Base-by-base conservation (phyloP, 2,888 invertebrate species). In the Nemotelus pantherinus region DNA sequence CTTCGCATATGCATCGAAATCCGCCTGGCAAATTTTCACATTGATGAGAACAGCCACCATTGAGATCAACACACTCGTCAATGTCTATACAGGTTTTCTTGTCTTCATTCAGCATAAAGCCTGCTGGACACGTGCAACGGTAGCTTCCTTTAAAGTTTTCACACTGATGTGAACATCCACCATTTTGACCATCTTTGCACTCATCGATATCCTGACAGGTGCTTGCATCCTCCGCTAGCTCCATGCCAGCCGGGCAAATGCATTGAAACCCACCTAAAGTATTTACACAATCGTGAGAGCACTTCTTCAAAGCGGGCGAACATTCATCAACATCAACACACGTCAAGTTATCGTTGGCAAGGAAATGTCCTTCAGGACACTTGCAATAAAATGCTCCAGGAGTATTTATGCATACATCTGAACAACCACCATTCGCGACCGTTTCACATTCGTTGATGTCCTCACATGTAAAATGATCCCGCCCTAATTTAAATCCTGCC, bases 81-180 rank as follows among this genome's bases (percentile, higher is more conserved):
- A 89, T 84, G 80, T 85, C 85, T 7, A 84, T 76, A 79, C 88
- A 89, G 0, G 84, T 83, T 1, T 85, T 86, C 3, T 83, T 83
- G 80, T 89, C 88, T 0, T 83, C 82, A n/a, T 83, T 82, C 9
- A 89, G 80, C 43, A 82, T 41, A 71, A 85, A 88, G 2, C 86
- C 88, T 6, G 77, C 80, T 0, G 88, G 88, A 81, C 91, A 91
- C 3, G 84, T 83, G 80, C 91, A 91, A 64, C 85, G 84, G 80
- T 85, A 89, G 39, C 89, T 86, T 6, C 90, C 91, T n/a, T 87
- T 87, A 2, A 86, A 84, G 81, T 91, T 91, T 77, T 87, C 85
- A 82, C 92, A 92, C 58, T 87, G 85, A 80, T 89, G 87, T 0
- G 87, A 87, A 79, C 92, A 91, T 43, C 88, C 89, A 58, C 86